Conservation (phyloP, 2,797 vertebrate species). For the Megaceryle alcyon region DNA sequence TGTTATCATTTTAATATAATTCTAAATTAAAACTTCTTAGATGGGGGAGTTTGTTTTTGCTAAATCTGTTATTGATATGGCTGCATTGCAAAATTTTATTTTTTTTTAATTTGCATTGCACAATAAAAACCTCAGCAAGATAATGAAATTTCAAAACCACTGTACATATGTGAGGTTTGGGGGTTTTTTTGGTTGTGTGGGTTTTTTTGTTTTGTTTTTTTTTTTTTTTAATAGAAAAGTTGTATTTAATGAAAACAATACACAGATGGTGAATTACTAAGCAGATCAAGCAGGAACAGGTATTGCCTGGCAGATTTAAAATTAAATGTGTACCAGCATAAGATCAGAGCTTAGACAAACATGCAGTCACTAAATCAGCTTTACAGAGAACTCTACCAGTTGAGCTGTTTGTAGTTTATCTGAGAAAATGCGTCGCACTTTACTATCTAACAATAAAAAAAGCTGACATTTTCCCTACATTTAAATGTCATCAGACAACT, state of each 20-base stretch:
- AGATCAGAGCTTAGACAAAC: conserved; percentile 56
- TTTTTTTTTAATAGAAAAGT: neutral
- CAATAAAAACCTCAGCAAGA: conserved; percentile 78
- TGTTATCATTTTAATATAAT: conserved; percentile 74
- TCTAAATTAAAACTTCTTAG: conserved; percentile 73
- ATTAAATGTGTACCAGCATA: conserved; percentile 45
- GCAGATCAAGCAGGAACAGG: conserved; percentile 42
- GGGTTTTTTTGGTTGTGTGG: neutral
- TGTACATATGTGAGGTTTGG: neutral
- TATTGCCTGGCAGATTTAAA: conserved; percentile 62
- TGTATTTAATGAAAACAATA: conserved; percentile 59
- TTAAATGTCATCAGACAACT: conserved; percentile 65
- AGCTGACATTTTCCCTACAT: conserved; percentile 54
- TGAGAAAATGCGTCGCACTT: conserved; percentile 38
- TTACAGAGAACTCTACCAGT: conserved; percentile 35
- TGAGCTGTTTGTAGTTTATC: conserved; percentile 41
- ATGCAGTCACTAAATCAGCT: conserved; percentile 50
- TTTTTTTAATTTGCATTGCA: conserved; percentile 77
- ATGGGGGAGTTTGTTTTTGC: conserved; percentile 65
- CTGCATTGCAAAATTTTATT: conserved; percentile 74
- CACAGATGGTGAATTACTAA: conserved; percentile 62
- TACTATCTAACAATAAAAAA: conserved; percentile 24
- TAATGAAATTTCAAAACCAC: conserved; percentile 56
- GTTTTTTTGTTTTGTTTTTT: too few relatives aligned
- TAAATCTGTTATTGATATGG: conserved; percentile 76